These are phyloP conservation scores for Gymnosoma rotundatum DNA, from an alignment of 2,888 invertebrate genomes.

Conservation along the genomic window DNA sequence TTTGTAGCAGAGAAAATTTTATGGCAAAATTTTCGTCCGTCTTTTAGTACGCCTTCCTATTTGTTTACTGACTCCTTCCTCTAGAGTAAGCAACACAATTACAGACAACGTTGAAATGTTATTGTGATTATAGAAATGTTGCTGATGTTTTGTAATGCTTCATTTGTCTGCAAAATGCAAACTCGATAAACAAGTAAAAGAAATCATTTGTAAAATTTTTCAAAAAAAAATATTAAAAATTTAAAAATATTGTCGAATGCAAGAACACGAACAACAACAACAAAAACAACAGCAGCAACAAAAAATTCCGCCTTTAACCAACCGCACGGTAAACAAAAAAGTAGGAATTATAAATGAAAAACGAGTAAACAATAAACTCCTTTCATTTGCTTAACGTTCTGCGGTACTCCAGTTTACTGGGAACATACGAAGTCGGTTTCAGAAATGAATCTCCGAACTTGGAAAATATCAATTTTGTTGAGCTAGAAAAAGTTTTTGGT, in stretches of 20 bases:
- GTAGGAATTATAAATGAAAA: slow-evolving; percentile 52
- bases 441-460: neutral
- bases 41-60: slow-evolving; percentile 14
- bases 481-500: too few species aligned
- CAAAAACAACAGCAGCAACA: neutral
- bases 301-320: slow-evolving; percentile 52
- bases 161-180: slow-evolving; percentile 65
- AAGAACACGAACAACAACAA: neutral
- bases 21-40: neutral
- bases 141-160: slow-evolving; percentile 67
- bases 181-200: slow-evolving; percentile 48
- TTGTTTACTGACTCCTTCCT: slow-evolving; percentile 38
- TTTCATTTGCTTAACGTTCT: slow-evolving; percentile 35
- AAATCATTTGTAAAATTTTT: slow-evolving; percentile 54
- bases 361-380: slow-evolving; percentile 56
- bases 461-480: too few species aligned
- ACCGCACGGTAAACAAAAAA: slow-evolving; percentile 56
- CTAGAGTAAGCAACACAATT: slow-evolving; percentile 51
- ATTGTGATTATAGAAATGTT: slow-evolving; percentile 68
- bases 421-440: neutral
- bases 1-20: slow-evolving; percentile 16
- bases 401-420: neutral
- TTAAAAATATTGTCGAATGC: neutral
- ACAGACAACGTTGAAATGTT: slow-evolving; percentile 61
- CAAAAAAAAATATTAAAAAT: slow-evolving; percentile 24